These are phyloP conservation scores for Pseudomyrmex gracilis DNA, from an alignment of 1,140 invertebrate species.

Conservation along the genomic window DNA sequence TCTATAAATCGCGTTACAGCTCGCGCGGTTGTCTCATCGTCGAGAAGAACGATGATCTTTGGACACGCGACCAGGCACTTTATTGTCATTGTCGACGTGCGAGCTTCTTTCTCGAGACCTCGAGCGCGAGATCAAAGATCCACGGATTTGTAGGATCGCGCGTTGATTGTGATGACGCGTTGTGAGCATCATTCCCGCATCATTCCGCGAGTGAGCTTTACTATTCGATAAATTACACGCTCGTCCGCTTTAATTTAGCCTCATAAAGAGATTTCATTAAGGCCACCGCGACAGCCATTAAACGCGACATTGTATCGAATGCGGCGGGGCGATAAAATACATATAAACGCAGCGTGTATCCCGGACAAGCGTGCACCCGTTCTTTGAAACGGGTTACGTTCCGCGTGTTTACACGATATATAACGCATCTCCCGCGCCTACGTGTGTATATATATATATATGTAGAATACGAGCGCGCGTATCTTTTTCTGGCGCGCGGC, in stretches of 20 bases:
- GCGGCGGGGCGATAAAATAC: neutral
- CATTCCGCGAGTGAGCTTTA: neutral
- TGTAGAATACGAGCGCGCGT: too few species aligned
- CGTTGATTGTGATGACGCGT: constrained; percentile 27
- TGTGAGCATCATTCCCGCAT: neutral
- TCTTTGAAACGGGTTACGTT: neutral
- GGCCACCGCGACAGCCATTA: neutral
- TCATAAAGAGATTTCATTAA: constrained; percentile 36
- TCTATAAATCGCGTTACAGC: too few species aligned
- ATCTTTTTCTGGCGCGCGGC: neutral
- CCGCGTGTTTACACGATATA: neutral
- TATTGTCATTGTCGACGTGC: constrained; percentile 48
- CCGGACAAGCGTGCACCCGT: neutral
- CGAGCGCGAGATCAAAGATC: neutral
- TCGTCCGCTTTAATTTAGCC: constrained; percentile 6
- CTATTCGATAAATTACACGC: constrained; percentile 16
- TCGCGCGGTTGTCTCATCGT: constrained; percentile 32
- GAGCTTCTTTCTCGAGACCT: constrained; percentile 8
- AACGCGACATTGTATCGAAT: constrained; percentile 10
- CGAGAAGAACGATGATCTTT: constrained; percentile 21
- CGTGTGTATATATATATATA: neutral
- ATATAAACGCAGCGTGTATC: neutral
- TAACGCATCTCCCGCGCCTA: too few species aligned
- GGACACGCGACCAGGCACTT: constrained; percentile 28
- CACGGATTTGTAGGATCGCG: constrained; percentile 40